Percentiles rank a stretch among this genome's conserved stretches.
phyloP scores from a whole-genome alignment of 2,888 invertebrate species.

The Argyresthia goedartella region DNA sequence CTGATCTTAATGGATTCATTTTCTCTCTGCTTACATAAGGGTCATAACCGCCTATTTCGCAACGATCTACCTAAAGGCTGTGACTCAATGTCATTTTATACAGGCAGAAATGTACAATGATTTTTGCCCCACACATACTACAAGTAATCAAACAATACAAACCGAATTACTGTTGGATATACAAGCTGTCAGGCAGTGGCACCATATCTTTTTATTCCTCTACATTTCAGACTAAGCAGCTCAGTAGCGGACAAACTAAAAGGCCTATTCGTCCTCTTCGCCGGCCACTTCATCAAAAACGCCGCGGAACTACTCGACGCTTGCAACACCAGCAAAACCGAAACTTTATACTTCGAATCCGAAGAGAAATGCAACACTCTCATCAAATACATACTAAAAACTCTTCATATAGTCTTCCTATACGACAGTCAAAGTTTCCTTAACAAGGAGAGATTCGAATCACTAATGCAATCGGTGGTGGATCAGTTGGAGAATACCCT shows the following conservation, averaged over 20 bases:
- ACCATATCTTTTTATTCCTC: neutral
- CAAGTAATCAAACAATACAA: too few relatives aligned
- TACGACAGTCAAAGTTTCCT: conserved; percentile 89
- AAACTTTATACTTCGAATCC: conserved; percentile 60
- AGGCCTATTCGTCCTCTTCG: conserved; percentile 91
- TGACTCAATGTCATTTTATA: too few relatives aligned
- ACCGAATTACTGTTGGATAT: too few relatives aligned
- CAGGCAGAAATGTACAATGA: too few relatives aligned
- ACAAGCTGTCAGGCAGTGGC: too few relatives aligned
- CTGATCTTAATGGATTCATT: too few relatives aligned
- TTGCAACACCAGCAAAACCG: conserved; percentile 74
- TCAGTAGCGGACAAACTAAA: conserved; percentile 86
- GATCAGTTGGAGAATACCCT: conserved; percentile 88
- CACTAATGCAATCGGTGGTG: conserved; percentile 87
- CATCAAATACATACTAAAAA: conserved; percentile 79
- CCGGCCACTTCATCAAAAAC: conserved; percentile 86
- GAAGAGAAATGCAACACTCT: conserved; percentile 73
- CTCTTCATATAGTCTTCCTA: conserved; percentile 81
- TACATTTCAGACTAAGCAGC: conserved; percentile 73
- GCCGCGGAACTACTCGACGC: conserved; percentile 79
- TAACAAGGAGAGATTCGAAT: conserved; percentile 86
- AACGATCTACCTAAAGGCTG: too few relatives aligned
- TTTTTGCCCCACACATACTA: too few relatives aligned
- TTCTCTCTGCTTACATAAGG: too few relatives aligned
- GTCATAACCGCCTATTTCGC: too few relatives aligned